phyloP scores from a whole-genome alignment of 2,797 vertebrate genomes.

The Micropoecilia bifurca region DNA sequence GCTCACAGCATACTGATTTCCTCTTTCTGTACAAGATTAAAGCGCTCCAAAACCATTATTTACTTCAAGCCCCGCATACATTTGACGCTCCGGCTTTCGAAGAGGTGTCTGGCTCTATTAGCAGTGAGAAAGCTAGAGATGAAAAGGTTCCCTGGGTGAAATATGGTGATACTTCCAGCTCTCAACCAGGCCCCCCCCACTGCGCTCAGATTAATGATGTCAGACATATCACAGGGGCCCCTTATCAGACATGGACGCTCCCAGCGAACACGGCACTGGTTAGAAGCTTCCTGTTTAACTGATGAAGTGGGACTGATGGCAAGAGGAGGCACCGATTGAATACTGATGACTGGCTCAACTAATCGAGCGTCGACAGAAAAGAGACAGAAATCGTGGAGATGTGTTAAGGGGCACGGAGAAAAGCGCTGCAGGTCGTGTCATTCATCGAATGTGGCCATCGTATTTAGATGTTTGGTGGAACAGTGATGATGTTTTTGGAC shows the following conservation, averaged over 20 bases:
- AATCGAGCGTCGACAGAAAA: constrained; percentile 15
- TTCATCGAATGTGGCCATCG: not conserved
- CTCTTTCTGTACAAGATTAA: constrained; percentile 22
- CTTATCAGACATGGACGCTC: constrained; percentile 75
- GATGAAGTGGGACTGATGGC: constrained; percentile 69
- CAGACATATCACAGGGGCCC: constrained; percentile 64
- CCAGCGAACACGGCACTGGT: constrained; percentile 73
- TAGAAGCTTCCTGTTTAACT: constrained; percentile 72
- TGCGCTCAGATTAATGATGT: constrained; percentile 77
- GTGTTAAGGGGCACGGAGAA: constrained; percentile 24
- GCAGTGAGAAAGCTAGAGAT: constrained; percentile 58
- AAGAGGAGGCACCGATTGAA: constrained; percentile 48
- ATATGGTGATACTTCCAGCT: constrained; percentile 46
- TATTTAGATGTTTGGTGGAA: not conserved
- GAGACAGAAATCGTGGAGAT: not conserved
- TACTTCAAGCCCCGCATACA: constrained; percentile 36
- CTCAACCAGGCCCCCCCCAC: constrained; percentile 71
- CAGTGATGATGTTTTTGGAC: not conserved
- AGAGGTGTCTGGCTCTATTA: constrained; percentile 60
- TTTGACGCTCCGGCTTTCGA: constrained; percentile 49
- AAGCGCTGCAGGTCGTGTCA: not conserved
- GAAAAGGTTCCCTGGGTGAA: constrained; percentile 62
- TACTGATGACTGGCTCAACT: constrained; percentile 63
- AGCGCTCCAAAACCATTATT: constrained; percentile 48
- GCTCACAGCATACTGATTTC: constrained; percentile 2